A percentile compares a stretch with the other conserved stretches of the same genome.
These are phyloP conservation scores for Microtus richardsoni DNA, from an alignment of 2,113 vertebrate species.

Conservation along the genomic window DNA sequence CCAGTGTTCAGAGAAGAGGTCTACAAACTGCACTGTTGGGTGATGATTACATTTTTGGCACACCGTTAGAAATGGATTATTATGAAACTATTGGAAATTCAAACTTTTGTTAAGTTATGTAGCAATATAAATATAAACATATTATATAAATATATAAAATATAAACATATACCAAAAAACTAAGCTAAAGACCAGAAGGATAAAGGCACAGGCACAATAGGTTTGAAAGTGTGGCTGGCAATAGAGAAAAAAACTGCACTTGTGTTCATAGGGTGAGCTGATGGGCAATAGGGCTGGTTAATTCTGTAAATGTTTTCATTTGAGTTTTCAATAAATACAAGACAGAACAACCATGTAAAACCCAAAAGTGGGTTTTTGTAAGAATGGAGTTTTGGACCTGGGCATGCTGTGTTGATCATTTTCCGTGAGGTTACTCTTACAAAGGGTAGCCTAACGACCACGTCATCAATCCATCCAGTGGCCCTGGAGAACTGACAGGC, in stretches of 20 bases:
- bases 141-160: not conserved
- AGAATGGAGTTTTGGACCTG: not conserved
- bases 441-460: not conserved
- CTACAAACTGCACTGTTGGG: not conserved
- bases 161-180: conserved; percentile 22
- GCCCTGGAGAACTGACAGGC: not conserved
- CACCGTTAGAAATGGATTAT: not conserved
- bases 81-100: conserved; percentile 13
- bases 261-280: not conserved
- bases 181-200: not conserved
- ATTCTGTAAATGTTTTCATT: conserved; percentile 4
- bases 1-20: not conserved
- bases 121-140: not conserved
- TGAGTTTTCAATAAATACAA: conserved; percentile 26
- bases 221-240: not conserved
- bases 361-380: not conserved
- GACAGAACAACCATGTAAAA: not conserved
- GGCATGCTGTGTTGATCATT: fast-evolving
- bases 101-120: conserved; percentile 22
- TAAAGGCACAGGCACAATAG: not conserved
- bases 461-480: not conserved
- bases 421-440: not conserved
- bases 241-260: not conserved
- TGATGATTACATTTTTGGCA: not conserved
- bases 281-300: not conserved